Evolutionary conservation across 2,797 vertebrate genomes (phyloP).

Genomic region (Parauchenoglanis ngamensis): DNA sequence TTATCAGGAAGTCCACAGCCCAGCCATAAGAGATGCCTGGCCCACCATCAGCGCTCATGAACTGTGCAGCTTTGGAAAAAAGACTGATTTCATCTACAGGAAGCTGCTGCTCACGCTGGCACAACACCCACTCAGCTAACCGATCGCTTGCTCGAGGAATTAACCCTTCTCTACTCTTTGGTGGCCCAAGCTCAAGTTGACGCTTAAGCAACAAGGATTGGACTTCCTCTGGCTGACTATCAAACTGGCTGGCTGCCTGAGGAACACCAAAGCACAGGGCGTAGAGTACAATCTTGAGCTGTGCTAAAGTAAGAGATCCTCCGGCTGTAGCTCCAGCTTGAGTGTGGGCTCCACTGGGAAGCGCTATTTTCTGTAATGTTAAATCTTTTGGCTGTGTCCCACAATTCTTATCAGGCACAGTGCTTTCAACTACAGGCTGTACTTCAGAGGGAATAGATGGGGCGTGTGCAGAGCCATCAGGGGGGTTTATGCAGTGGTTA

Average conservation of each 20-base stretch:
- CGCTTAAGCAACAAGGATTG: constrained; percentile 67
- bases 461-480: constrained; percentile 15
- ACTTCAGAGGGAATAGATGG: constrained; percentile 41
- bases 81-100: constrained; percentile 78
- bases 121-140: constrained; percentile 82
- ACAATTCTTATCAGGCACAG: constrained; percentile 21
- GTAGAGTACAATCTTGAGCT: constrained; percentile 78
- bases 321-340: neutral
- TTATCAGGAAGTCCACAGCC: constrained; percentile 84
- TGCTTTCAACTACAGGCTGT: constrained; percentile 33
- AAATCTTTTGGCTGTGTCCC: constrained; percentile 29
- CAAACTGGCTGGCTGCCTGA: constrained; percentile 72
- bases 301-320: constrained; percentile 70
- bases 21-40: constrained; percentile 75
- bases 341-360: neutral
- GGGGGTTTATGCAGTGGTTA: constrained; percentile 35
- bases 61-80: constrained; percentile 76
- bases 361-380: constrained; percentile 18
- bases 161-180: constrained; percentile 61
- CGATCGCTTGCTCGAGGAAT: constrained; percentile 71
- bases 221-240: constrained; percentile 67
- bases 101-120: constrained; percentile 85
- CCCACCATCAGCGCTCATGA: constrained; percentile 64
- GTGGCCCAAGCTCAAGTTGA: constrained; percentile 23
- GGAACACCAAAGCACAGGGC: constrained; percentile 79